Evolutionary conservation across 2,888 invertebrate genomes (phyloP), one percentile per base, ranked within the genome.

Genomic region (Apomyelois bistriatella): DNA sequence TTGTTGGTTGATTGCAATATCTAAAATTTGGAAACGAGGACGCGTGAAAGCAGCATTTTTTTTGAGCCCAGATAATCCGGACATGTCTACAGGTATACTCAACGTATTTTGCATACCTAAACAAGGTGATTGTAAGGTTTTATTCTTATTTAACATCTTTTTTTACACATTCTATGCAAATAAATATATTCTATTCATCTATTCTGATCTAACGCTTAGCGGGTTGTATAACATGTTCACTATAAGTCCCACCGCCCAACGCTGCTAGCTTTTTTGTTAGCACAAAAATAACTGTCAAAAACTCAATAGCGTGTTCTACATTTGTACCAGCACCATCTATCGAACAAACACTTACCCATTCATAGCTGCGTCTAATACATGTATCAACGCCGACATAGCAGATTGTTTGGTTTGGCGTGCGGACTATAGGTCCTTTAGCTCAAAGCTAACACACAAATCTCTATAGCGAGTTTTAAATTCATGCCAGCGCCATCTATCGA

Each of bases 391-490:
- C 0, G 67, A 69, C 61, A 76, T 60, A 1, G 75, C 76, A 1
- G 76, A 77, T 30, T 70, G 66, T n/a, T 76, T n/a, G n/a, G n/a
- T n/a, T n/a, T 53, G 13, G 75, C 70, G 5, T 61, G 64, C 7
- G 74, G 70, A 48, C 70, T 63, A 57, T 66, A 66, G n/a, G 76
- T 62, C 12, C 72, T 70, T 5, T 77, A 76, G 9, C 76, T 79
- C 43, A 85, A 32, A 32, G 10, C 7, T 32, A 37, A 12, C 12
- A 37, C 12, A 9, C n/a, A 35, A 35, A 28, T 28, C 28, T 28
- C 28, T 28, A 28, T 5, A 28, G 28, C 32, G 8, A 7, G 32
- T 6, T 32, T 2, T 10, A 32, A 3, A 7, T 32, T 32, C 2
- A 1, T 32, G 7, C 3, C 37, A 37, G 37, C 37, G 37, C 37